These are phyloP conservation scores for Drosophila takahashii DNA, from an alignment of 1,140 invertebrate species.

Conservation along the genomic window DNA sequence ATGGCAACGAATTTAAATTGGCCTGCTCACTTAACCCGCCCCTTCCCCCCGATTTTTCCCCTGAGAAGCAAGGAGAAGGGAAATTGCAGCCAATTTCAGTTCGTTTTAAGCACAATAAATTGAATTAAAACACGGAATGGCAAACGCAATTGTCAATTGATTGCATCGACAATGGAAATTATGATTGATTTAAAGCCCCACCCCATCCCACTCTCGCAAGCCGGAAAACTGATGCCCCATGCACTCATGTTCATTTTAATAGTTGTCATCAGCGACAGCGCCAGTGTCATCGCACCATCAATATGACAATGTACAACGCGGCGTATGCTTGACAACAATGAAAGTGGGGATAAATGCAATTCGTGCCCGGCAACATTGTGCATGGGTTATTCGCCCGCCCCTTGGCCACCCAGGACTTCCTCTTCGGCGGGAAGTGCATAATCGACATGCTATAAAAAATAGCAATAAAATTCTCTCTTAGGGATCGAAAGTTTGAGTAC, in stretches of 20 bases:
- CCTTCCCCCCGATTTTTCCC: too few relatives aligned
- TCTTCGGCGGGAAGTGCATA: constrained; percentile 37
- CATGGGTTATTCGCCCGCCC: constrained; percentile 12
- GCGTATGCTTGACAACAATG: constrained; percentile 49
- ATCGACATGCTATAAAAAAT: constrained; percentile 63
- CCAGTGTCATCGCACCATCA: constrained; percentile 30
- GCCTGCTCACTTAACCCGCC: constrained; percentile 10
- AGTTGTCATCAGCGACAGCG: constrained; percentile 31
- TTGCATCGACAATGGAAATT: constrained; percentile 57
- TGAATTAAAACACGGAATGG: constrained; percentile 62
- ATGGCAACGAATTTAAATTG: constrained; percentile 34
- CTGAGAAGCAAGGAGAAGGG: not conserved
- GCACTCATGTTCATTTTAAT: constrained; percentile 27
- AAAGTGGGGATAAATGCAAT: constrained; percentile 27
- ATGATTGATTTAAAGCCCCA: constrained; percentile 50
- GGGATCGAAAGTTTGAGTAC: constrained; percentile 20
- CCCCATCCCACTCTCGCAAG: not conserved
- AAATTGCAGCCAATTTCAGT: constrained; percentile 48
- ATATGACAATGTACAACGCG: constrained; percentile 57
- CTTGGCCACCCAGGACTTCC: not conserved
- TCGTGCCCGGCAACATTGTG: constrained; percentile 46
- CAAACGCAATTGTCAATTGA: constrained; percentile 36
- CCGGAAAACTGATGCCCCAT: not conserved
- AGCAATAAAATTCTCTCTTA: constrained; percentile 4
- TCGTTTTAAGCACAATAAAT: constrained; percentile 55